Percentiles rank a stretch among this genome's conserved stretches.
These are phyloP conservation scores for Chelonia mydas DNA, from an alignment of 2,797 vertebrate genomes.

Conservation along the genomic window DNA sequence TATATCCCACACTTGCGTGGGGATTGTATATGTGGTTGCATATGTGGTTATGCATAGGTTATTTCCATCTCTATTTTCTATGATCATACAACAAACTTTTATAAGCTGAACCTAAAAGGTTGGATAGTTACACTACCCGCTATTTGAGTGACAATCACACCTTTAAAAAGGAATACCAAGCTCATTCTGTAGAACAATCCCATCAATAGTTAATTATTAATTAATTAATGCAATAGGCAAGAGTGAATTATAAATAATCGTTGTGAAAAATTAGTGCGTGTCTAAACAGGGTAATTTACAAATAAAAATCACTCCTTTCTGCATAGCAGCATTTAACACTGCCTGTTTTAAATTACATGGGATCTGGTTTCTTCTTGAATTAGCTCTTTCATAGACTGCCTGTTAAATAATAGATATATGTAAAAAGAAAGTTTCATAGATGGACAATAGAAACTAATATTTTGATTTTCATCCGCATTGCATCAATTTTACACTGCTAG, in stretches of 20 bases:
- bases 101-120: not conserved
- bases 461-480: not conserved
- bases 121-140: not conserved
- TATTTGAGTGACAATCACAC: not conserved
- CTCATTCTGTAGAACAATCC: not conserved
- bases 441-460: too few relatives aligned
- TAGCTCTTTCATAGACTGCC: too few relatives aligned
- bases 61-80: too few relatives aligned
- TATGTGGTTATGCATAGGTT: too few relatives aligned
- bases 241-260: not conserved
- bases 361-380: too few relatives aligned
- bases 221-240: slow-evolving; percentile 8
- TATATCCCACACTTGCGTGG: too few relatives aligned
- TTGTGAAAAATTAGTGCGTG: not conserved
- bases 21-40: too few relatives aligned
- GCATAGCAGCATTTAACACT: not conserved
- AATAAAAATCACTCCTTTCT: not conserved
- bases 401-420: too few relatives aligned
- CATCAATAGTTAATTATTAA: not conserved
- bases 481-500: not conserved
- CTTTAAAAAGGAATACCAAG: not conserved
- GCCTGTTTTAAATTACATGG: too few relatives aligned
- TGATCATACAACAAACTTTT: too few relatives aligned
- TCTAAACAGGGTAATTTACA: not conserved
- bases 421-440: too few relatives aligned